Conservation (phyloP, 2,888 invertebrate genomes). For the Clunio marinus region DNA sequence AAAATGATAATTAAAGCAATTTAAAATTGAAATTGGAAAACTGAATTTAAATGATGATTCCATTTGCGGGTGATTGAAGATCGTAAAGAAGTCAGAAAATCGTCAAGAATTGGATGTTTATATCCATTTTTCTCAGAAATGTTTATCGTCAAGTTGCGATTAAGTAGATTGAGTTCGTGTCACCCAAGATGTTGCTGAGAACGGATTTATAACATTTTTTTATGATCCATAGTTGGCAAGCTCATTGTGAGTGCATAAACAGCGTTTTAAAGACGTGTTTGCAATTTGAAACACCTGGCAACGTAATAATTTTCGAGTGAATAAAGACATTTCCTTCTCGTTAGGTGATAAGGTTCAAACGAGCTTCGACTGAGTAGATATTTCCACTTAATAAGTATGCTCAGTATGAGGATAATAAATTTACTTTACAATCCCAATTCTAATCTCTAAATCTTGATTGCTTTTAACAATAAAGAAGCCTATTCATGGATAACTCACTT, state of each 20-base stretch:
- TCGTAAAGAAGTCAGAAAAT: constrained; percentile 32
- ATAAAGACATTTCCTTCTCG: background rate
- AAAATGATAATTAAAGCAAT: constrained; percentile 37
- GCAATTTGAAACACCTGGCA: constrained; percentile 36
- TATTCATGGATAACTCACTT: too few relatives aligned
- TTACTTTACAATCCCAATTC: too few relatives aligned
- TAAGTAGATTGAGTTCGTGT: constrained; percentile 39
- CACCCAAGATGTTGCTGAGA: constrained; percentile 28
- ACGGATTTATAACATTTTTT: background rate
- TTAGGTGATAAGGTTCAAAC: too few relatives aligned
- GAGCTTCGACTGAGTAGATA: too few relatives aligned
- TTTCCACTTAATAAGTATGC: too few relatives aligned
- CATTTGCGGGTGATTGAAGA: background rate
- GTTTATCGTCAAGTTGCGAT: too few relatives aligned
- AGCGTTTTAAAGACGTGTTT: constrained; percentile 15
- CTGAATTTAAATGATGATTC: constrained; percentile 16
- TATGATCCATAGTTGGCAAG: constrained; percentile 1
- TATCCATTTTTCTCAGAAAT: background rate
- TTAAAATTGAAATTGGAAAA: constrained; percentile 39
- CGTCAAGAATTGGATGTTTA: constrained; percentile 19
- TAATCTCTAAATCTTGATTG: too few relatives aligned
- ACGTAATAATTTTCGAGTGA: background rate
- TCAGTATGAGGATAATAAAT: too few relatives aligned
- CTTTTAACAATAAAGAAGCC: too few relatives aligned
- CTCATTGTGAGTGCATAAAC: constrained; percentile 29